phyloP scores from a whole-genome alignment of 2,113 vertebrate species.

The Cepphus grylle region DNA sequence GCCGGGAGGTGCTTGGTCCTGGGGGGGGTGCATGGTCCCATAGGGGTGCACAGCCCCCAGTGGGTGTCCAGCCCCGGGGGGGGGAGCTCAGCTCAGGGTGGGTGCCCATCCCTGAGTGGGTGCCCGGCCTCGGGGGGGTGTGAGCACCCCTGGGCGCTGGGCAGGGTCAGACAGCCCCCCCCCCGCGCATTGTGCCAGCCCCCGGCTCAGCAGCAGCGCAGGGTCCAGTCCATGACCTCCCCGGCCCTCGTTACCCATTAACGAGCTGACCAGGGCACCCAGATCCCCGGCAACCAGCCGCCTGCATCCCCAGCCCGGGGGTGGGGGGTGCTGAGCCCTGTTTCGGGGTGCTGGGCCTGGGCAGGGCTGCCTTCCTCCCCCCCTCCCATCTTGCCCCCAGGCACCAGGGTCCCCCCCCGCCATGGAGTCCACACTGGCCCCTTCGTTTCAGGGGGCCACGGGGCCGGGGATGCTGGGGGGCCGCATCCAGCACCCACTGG shows the following conservation, averaged over 20 bases:
- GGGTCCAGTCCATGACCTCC: background rate
- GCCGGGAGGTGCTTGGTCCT: too few relatives aligned
- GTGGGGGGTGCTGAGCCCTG: background rate
- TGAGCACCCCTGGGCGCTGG: background rate
- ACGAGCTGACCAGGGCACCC: background rate
- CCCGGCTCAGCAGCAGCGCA: rapidly evolving
- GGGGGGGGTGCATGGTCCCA: background rate
- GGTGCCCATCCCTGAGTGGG: background rate
- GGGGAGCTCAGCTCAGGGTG: too few relatives aligned
- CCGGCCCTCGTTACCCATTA: background rate
- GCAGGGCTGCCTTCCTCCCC: background rate
- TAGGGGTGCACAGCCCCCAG: background rate
- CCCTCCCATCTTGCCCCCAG: background rate
- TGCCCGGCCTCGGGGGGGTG: background rate
- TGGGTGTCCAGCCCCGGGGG: background rate
- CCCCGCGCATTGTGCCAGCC: rapidly evolving
- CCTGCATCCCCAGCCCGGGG: rapidly evolving
- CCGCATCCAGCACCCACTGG: background rate
- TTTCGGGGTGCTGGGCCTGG: background rate
- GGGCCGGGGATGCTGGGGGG: background rate
- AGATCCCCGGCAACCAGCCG: background rate
- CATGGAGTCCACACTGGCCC: rapidly evolving
- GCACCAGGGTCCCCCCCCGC: too few relatives aligned
- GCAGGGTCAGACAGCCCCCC: background rate
- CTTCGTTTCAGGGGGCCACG: background rate